Evolutionary conservation across 2,888 invertebrate genomes (phyloP).

Genomic region (Chaetogeoica ovagalla): DNA sequence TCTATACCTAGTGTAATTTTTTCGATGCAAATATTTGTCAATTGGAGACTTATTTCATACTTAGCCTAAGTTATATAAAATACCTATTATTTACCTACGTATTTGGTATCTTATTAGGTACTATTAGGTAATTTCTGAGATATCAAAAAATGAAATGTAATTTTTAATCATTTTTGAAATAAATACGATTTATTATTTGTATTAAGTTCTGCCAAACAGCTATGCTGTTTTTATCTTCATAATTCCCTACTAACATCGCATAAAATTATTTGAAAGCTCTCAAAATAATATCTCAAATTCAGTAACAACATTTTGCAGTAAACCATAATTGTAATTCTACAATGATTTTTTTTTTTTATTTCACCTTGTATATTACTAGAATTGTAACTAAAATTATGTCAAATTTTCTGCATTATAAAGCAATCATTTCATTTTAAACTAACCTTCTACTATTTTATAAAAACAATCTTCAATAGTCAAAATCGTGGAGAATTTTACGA

Average conservation of each 20-base stretch:
- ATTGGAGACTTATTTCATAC: background rate
- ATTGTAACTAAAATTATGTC: background rate
- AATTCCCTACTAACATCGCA: background rate
- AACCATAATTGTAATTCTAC: background rate
- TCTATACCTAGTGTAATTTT: background rate
- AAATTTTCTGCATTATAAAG: background rate
- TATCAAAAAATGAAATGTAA: too few relatives aligned
- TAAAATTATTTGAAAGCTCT: background rate
- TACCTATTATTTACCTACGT: too few relatives aligned
- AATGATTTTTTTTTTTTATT: background rate
- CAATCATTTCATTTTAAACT: background rate
- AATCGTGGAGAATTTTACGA: too few relatives aligned
- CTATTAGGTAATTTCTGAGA: too few relatives aligned
- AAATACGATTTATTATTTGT: background rate
- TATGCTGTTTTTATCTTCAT: background rate
- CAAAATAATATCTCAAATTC: too few relatives aligned
- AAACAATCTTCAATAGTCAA: too few relatives aligned
- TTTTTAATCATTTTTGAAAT: too few relatives aligned
- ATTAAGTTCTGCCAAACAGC: background rate
- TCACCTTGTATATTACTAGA: constrained; percentile 6
- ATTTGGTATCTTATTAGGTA: background rate
- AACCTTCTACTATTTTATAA: too few relatives aligned
- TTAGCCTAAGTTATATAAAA: too few relatives aligned
- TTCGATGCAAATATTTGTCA: background rate
- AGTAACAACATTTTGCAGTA: background rate